Evolutionary conservation across 2,797 vertebrate genomes (phyloP).

Genomic region (Graptemys geographica): DNA sequence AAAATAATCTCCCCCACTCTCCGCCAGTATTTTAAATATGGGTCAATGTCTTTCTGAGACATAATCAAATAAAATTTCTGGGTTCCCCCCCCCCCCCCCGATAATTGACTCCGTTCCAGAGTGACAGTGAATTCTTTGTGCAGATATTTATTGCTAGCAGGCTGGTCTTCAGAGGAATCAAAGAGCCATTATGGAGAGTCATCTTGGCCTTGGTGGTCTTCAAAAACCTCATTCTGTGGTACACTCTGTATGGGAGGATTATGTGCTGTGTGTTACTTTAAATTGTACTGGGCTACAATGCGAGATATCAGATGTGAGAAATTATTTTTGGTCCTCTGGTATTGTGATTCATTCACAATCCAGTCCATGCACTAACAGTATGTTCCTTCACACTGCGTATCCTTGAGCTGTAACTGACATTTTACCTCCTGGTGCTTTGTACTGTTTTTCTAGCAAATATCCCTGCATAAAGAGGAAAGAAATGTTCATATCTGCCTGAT

Average conservation of each 20-base stretch:
- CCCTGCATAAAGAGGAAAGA: conserved; percentile 16
- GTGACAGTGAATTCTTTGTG: background rate
- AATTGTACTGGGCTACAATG: conserved; percentile 12
- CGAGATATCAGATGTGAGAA: conserved; percentile 6
- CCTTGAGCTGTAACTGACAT: conserved; percentile 66
- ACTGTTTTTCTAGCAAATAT: conserved; percentile 58
- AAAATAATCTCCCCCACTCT: background rate
- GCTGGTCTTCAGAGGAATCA: background rate
- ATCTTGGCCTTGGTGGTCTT: conserved; percentile 14
- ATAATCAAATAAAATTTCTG: conserved; percentile 9
- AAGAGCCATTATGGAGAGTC: background rate
- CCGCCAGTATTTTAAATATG: background rate
- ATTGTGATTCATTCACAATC: conserved; percentile 51
- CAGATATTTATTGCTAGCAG: background rate
- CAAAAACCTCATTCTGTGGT: background rate
- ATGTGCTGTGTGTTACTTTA: background rate
- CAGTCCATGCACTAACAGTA: conserved; percentile 16
- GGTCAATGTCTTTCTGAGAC: background rate
- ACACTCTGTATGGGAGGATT: conserved; percentile 6
- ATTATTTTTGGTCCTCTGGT: conserved; percentile 28
- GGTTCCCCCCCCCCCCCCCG: background rate
- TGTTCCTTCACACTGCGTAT: conserved; percentile 27
- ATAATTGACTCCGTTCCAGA: background rate
- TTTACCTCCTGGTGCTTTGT: conserved; percentile 64
- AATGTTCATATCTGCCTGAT: background rate